phyloP scores from a whole-genome alignment of 37 sponge, comb jelly and placozoan species.

The Tethya wilhelma region DNA sequence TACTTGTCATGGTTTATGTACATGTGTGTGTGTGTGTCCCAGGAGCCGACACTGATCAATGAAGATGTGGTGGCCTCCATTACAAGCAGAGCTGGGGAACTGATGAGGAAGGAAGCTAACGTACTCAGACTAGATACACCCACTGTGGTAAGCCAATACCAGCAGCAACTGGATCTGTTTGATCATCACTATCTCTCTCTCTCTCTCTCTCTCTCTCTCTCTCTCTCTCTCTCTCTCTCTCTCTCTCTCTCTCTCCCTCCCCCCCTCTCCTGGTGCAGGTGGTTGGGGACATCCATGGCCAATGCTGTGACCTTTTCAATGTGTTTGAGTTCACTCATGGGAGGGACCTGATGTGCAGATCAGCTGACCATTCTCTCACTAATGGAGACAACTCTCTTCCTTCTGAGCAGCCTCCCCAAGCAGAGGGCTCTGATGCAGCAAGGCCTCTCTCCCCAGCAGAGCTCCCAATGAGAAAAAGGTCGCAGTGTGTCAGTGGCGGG shows the following conservation, averaged over 20 bases:
- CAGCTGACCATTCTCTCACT: background rate
- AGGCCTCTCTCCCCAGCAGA: no score
- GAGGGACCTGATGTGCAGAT: slow-evolving; percentile 8
- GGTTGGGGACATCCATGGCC: slow-evolving; percentile 72
- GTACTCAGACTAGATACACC: slow-evolving; percentile 25
- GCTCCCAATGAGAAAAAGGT: no score
- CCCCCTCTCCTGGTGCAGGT: slow-evolving; percentile 43
- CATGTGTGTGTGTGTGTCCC: no score
- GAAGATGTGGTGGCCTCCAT: background rate
- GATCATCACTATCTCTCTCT: background rate
- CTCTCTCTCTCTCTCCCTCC: slow-evolving; percentile 24
- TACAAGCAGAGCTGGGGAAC: slow-evolving; percentile 18
- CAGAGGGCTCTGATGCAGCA: background rate
- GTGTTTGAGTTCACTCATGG: slow-evolving; percentile 41
- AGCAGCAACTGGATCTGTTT: background rate
- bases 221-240: slow-evolving; percentile 12
- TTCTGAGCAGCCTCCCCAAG: background rate
- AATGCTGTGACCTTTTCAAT: slow-evolving; percentile 56
- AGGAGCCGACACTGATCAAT: slow-evolving; percentile 10
- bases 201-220: background rate
- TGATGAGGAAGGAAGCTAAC: slow-evolving; percentile 38
- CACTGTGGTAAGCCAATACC: slow-evolving; percentile 45
- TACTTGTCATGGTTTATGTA: no score
- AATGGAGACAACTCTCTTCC: background rate
- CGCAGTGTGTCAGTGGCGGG: no score